Conservation (phyloP, 2,113 vertebrate species). For the Ciconia boyciana region DNA sequence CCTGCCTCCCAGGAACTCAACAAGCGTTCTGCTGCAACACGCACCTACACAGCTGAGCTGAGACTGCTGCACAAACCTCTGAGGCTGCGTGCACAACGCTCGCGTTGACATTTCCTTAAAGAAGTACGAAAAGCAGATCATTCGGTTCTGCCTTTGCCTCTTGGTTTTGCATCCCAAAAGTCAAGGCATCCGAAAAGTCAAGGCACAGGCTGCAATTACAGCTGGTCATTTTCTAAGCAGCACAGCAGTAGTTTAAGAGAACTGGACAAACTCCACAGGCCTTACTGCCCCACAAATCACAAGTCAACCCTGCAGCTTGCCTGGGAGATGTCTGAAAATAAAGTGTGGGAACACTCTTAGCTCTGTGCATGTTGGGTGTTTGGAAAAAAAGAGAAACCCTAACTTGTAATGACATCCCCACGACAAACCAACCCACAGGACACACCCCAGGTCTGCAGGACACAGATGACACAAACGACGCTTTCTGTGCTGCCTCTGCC, state of each 20-base stretch:
- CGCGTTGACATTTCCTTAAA: rapidly evolving
- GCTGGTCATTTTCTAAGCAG: background rate
- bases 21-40: background rate
- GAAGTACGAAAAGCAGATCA: background rate
- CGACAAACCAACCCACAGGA: background rate
- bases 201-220: constrained; percentile 29
- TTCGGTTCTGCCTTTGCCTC: background rate
- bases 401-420: background rate
- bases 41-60: background rate
- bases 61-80: rapidly evolving
- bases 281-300: constrained; percentile 25
- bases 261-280: background rate
- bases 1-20: background rate
- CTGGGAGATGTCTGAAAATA: background rate
- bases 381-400: background rate
- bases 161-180: background rate
- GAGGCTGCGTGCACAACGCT: rapidly evolving
- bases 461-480: background rate
- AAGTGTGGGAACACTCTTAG: background rate
- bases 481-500: background rate
- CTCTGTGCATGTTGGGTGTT: background rate
- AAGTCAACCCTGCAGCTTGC: background rate
- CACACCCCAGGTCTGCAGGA: background rate
- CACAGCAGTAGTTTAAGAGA: background rate
- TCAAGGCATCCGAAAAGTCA: background rate